These are phyloP conservation scores for Nebria salina DNA, from an alignment of 2,888 invertebrate species.

Conservation along the genomic window DNA sequence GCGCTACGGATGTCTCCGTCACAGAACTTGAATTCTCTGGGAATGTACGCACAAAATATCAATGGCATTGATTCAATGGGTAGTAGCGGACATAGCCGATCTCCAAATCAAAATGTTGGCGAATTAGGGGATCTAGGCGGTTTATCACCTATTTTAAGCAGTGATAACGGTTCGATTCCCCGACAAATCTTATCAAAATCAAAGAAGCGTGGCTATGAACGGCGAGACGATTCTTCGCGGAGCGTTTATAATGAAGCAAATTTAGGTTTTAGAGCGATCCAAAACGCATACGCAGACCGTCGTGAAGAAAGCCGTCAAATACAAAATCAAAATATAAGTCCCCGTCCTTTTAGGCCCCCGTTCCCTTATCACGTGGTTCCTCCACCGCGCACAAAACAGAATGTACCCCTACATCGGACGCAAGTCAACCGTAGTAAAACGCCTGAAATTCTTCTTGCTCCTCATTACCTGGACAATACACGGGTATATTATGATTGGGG, in stretches of 20 bases:
- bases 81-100: constrained; percentile 36
- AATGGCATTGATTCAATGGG: constrained; percentile 43
- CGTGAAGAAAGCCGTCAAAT: constrained; percentile 27
- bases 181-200: constrained; percentile 43
- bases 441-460: constrained; percentile 81
- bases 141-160: constrained; percentile 47
- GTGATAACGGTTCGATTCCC: constrained; percentile 47
- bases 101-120: constrained; percentile 44
- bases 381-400: constrained; percentile 68
- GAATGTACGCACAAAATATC: constrained; percentile 47
- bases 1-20: constrained; percentile 43
- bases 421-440: constrained; percentile 71
- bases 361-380: constrained; percentile 65
- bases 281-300: constrained; percentile 36
- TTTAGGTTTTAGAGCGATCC: constrained; percentile 39
- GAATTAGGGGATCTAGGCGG: constrained; percentile 45
- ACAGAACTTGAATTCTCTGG: constrained; percentile 42
- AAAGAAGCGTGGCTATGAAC: constrained; percentile 32
- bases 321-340: constrained; percentile 37
- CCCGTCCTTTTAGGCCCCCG: constrained; percentile 30
- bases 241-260: constrained; percentile 38
- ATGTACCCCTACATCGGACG: constrained; percentile 56
- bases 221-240: constrained; percentile 32
- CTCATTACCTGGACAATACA: constrained; percentile 71
- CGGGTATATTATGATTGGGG: constrained; percentile 64